Evolutionary conservation across 2,113 vertebrate species (phyloP).

Genomic region (Tapirus terrestris): DNA sequence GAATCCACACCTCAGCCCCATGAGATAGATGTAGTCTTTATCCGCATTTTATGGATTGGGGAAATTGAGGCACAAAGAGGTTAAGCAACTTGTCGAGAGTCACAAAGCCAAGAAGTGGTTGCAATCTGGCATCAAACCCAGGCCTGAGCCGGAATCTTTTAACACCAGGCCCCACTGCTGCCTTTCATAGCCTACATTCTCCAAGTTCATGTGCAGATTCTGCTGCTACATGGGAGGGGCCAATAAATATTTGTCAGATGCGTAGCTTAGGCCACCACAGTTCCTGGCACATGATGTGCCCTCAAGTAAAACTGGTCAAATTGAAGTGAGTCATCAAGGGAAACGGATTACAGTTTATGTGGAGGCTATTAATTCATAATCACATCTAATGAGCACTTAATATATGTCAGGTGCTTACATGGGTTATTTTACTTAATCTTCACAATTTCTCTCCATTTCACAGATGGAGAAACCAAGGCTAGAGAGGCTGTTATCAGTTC

Average conservation of each 20-base stretch:
- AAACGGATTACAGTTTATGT: background rate
- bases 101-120: background rate
- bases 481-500: background rate
- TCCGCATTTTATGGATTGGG: background rate
- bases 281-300: background rate
- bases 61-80: constrained; percentile 4
- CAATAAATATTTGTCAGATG: background rate
- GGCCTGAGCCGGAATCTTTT: background rate
- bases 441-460: background rate
- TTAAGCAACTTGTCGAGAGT: background rate
- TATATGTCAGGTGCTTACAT: accelerated
- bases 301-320: background rate
- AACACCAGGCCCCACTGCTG: accelerated
- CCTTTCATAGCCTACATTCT: background rate
- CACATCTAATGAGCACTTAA: background rate
- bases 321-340: background rate
- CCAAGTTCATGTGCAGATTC: background rate
- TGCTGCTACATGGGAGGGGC: background rate
- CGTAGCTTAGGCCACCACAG: too few relatives aligned
- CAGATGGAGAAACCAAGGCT: background rate
- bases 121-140: too few relatives aligned
- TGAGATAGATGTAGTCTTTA: background rate
- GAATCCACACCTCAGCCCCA: background rate
- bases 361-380: background rate
- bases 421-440: background rate